Evolutionary conservation across 2,113 vertebrate species (phyloP).

Genomic region (Hydrochoerus hydrochaeris): DNA sequence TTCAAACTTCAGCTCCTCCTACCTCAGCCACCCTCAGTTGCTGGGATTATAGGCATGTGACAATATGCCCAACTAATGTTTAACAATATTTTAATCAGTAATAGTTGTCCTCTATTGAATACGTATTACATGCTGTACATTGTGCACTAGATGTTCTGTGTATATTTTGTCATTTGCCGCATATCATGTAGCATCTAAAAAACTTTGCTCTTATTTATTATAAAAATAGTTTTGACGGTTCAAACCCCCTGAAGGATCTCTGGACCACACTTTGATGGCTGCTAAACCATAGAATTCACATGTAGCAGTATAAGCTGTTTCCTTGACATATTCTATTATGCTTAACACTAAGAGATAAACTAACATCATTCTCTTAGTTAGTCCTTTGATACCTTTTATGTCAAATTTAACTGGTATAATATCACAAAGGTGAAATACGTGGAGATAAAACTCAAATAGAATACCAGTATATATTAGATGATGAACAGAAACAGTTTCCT

Average conservation of each 20-base stretch:
- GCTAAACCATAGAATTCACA: not conserved
- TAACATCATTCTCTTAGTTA: not conserved
- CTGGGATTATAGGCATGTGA: not conserved
- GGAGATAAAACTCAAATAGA: not conserved
- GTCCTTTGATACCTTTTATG: not conserved
- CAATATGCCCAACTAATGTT: not conserved
- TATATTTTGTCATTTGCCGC: not conserved
- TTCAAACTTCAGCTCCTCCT: not conserved
- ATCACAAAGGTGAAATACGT: not conserved
- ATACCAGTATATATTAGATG: not conserved
- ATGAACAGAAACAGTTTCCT: not conserved
- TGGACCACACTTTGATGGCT: constrained; percentile 13
- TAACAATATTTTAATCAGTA: not conserved
- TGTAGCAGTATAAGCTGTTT: constrained; percentile 23
- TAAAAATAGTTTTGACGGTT: constrained; percentile 24
- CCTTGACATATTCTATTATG: not conserved
- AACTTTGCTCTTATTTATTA: not conserved
- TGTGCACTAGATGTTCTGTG: not conserved
- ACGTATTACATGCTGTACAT: not conserved
- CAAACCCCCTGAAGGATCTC: not conserved
- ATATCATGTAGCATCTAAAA: not conserved
- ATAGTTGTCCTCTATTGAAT: not conserved
- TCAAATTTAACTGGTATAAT: not conserved
- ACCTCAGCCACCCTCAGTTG: not conserved
- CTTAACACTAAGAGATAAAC: constrained; percentile 26